Base-by-base conservation (phyloP, 1,140 invertebrate genomes). In the Phthorimaea operculella region DNA sequence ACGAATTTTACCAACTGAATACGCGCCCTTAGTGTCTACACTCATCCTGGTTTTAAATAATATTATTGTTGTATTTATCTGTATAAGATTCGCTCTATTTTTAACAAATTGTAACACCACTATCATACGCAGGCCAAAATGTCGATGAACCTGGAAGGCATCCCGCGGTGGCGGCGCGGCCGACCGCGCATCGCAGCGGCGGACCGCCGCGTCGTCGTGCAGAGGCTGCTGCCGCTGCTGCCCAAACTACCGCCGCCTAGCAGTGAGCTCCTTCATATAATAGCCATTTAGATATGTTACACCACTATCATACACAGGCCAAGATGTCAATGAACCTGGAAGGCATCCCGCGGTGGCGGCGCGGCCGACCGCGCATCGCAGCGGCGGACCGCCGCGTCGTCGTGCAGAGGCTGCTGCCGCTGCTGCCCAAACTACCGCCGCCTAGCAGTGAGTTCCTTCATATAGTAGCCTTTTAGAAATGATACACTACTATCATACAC, bases 361-460 rank as follows among this genome's bases (percentile, higher is more conserved):
- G 77, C 33, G 74, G 78, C 0, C 54, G 71, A 9, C 66, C 69
- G 36, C 66, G 74, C 12, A 64, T 67, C 33, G 64, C 71, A 12
- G 42, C 54, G 10, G 52, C 66, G 5, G 69, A 68, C 33, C 59
- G 67, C 7, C 61, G 73, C 1, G 75, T 83, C 28, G 77, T 79
- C 0, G 78, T 80, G 21, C 78, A 81, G 51, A 50, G 76, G 0
- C 61, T 81, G 28, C 59, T 81, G 50, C 78, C 80, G 9, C 57
- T 83, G 28, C 59, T 81, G 65, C 80, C 80, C 34, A 79, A 80
- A 28, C 62, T 79, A 44, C 70, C 79, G 12, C 68, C 68, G 5
- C 60, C 65, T 11, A 72, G 59, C 62, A 73, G 74, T 76, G 2
- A 65, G 72, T 70, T n/a, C n/a, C n/a, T n/a, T n/a, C n/a, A n/a